These are phyloP conservation scores for Subacronicta megacephala DNA, from an alignment of 2,888 invertebrate species.

Conservation along the genomic window DNA sequence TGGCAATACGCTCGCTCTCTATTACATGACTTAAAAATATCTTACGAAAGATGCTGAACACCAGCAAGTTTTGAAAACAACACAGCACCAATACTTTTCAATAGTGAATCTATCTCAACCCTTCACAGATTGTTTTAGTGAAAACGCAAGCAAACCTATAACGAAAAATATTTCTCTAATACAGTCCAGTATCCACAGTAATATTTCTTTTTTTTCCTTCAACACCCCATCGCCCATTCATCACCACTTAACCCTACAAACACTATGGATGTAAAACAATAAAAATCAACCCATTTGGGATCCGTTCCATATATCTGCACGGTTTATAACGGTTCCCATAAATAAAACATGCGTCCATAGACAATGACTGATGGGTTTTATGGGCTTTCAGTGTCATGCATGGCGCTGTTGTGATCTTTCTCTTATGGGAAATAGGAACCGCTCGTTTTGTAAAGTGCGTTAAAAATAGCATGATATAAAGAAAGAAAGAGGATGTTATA, in stretches of 20 bases:
- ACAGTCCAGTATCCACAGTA: background rate
- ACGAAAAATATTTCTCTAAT: background rate
- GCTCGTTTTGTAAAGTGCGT: background rate
- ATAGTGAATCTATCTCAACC: no score
- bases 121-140: no score
- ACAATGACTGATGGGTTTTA: conserved; percentile 67
- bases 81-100: no score
- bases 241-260: conserved; percentile 41
- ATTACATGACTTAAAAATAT: no score
- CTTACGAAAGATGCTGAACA: no score
- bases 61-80: no score
- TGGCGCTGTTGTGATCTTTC: conserved; percentile 16
- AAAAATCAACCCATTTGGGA: conserved; percentile 50
- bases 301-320: conserved; percentile 51
- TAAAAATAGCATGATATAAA: no score
- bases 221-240: conserved; percentile 22
- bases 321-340: conserved; percentile 61
- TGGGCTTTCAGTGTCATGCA: conserved; percentile 57
- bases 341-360: conserved; percentile 65
- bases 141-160: no score
- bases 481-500: no score
- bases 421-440: conserved; percentile 20
- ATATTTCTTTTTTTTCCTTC: background rate
- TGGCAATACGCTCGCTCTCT: no score
- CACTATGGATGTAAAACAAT: conserved; percentile 54